These are phyloP conservation scores for Trematocara caparti DNA, from an alignment of 2,797 vertebrate species.

Conservation along the genomic window DNA sequence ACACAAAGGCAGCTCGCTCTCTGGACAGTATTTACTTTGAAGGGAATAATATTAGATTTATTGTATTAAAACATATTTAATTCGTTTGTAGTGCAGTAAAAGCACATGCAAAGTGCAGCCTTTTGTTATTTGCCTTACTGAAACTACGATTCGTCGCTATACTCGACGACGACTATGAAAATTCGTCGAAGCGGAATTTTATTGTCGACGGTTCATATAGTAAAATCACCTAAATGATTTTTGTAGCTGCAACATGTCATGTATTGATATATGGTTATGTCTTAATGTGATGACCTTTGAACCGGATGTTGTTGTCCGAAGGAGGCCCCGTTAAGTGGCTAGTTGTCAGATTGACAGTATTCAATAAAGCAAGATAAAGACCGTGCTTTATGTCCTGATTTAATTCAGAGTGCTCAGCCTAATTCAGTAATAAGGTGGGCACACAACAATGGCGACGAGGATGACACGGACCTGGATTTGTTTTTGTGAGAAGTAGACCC, in stretches of 20 bases:
- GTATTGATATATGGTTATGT: too few relatives aligned
- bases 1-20: background rate
- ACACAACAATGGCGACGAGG: too few relatives aligned
- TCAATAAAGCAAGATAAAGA: too few relatives aligned
- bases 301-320: too few relatives aligned
- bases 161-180: background rate
- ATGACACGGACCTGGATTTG: too few relatives aligned
- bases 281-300: too few relatives aligned
- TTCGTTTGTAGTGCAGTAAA: background rate
- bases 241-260: background rate
- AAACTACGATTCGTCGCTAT: background rate
- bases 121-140: background rate
- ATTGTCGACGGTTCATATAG: background rate
- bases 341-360: too few relatives aligned
- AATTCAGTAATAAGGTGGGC: too few relatives aligned
- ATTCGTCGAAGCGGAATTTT: background rate
- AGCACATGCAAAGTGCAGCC: background rate
- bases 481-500: too few relatives aligned
- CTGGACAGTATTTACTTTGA: background rate
- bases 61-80: background rate
- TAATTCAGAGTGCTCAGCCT: too few relatives aligned
- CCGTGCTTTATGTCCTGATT: too few relatives aligned
- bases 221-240: background rate
- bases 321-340: too few relatives aligned
- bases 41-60: background rate